Conservation (phyloP, 2,888 invertebrate species). For the Volucella zonaria region DNA sequence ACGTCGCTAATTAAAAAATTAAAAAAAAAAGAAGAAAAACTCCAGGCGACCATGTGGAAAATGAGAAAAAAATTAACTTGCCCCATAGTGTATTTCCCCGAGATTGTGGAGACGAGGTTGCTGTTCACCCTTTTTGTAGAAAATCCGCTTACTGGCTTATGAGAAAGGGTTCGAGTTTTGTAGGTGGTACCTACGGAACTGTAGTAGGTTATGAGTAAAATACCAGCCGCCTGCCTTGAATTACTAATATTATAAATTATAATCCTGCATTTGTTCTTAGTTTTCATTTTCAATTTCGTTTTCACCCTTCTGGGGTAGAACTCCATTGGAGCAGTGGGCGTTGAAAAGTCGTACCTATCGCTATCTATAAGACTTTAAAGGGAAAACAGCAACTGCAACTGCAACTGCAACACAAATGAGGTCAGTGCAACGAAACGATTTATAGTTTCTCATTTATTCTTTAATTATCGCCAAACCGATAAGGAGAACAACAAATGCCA, state of each 20-base stretch:
- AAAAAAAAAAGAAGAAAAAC: no score
- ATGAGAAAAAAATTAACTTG: no score
- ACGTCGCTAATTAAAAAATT: no score
- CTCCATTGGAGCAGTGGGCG: neutral
- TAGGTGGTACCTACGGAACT: neutral
- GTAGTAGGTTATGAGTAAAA: conserved; percentile 5
- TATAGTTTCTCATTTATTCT: conserved; percentile 71
- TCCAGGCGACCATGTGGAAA: no score
- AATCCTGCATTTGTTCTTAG: conserved; percentile 55
- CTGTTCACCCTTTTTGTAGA: no score
- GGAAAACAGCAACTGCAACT: no score
- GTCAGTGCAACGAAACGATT: conserved; percentile 66
- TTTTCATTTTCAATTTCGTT: neutral
- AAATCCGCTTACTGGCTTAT: no score
- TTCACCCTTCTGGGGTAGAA: conserved; percentile 15
- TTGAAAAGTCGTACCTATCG: no score
- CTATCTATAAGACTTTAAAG: no score
- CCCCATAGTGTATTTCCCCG: no score
- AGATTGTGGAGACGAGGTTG: no score
- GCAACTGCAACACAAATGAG: conserved; percentile 40
- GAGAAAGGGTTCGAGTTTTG: no score
- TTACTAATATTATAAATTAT: conserved; percentile 66
- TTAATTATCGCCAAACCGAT: conserved; percentile 64
- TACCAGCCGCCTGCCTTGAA: conserved; percentile 44
- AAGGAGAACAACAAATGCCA: conserved; percentile 45